Base-by-base conservation (phyloP, 2,797 vertebrate species). In the Pagetopsis macropterus region DNA sequence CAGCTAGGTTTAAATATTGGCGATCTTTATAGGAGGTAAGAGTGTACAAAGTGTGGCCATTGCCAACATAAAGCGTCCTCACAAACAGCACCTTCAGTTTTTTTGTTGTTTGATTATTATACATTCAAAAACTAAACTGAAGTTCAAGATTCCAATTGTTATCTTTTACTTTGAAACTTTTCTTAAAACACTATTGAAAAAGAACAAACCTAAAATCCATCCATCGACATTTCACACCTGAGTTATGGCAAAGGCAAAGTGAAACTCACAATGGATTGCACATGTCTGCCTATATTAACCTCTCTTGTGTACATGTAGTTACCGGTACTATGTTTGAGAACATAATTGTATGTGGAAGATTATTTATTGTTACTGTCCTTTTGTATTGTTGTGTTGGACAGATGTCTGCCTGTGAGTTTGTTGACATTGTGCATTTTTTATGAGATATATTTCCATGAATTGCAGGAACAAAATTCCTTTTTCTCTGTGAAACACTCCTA, bases 391-490 rank as follows among this genome's bases (percentile, higher is more conserved):
- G 4, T 43, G 1, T 37, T 3, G 45, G 5, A 65, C 33, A 65
- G 2, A n/a, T 37, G 33, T 37, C 1, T 37, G 33, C 33, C 33
- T 21, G 11, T 6, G 27, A n/a, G 45, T 73, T 65, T 78, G 52
- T 72, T 75, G 62, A 72, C 56, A 72, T 58, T 46, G 45, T 70
- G 54, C 19, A 51, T 77, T 46, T 84, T 70, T 78, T 71, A 79
- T 75, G 11, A 63, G 13, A 45, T 23, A 16, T 19, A 74, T 13
- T 58, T 70, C 5, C 23, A 57, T 16, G 46, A 3, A 70, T 70
- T 55, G 40, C 21, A 54, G 5, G 19, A 44, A 12, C 50, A 57
- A 37, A 57, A 64, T 56, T 44, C 0, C 40, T 67, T 58, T 67
- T 27, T 27, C 27, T 57, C 23, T 55, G 31, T 64, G 2, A 23